Evolutionary conservation across 2,113 vertebrate genomes (phyloP), one percentile per base, ranked within the genome.

Genomic region (Buteo buteo): DNA sequence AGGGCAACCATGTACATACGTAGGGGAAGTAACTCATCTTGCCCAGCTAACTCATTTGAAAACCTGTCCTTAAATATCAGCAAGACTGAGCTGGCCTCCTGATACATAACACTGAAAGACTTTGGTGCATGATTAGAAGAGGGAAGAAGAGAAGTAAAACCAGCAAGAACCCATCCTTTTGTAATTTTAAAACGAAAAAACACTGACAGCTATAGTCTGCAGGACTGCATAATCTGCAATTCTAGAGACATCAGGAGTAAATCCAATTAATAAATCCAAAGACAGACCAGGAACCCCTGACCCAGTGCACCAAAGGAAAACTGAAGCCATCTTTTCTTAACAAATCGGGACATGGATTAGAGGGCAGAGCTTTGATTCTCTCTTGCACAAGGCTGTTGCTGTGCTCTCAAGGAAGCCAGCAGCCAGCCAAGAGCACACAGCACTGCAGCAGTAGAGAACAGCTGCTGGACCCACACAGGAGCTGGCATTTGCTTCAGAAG

Each of bases 241-340:
- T 88, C 58, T 57, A 64, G 79, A 95, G 73, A 93, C 80, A 89
- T 76, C 52, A n/a, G 91, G 49, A 93, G 24, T 78, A 96, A 97
- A 96, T 82, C 95, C 78, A 96, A 96, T 84, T 88, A 92, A 66
- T 86, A 81, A 88, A 18, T 73, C 72, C 58, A 11, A 89, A 95
- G 52, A 97, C 74, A 86, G 80, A 89, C 71, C 36, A 83, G 45
- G 47, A 92, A 84, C 47, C 52, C 47, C 82, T 91, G 82, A 95
- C 76, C 82, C 80, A 81, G 22, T 8, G 32, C 69, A 94, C 82
- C 82, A 54, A 90, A 91, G 42, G 47, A 90, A 93, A 94, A 79
- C 52, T 58, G 52, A 95, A 95, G 69, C 40, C 6, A 2, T 36
- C 76, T 84, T 91, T 88, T 61, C 85, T 82, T 88, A 96, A 91